Base-by-base conservation (phyloP, 2,797 vertebrate species). In the Danio tinwini region DNA sequence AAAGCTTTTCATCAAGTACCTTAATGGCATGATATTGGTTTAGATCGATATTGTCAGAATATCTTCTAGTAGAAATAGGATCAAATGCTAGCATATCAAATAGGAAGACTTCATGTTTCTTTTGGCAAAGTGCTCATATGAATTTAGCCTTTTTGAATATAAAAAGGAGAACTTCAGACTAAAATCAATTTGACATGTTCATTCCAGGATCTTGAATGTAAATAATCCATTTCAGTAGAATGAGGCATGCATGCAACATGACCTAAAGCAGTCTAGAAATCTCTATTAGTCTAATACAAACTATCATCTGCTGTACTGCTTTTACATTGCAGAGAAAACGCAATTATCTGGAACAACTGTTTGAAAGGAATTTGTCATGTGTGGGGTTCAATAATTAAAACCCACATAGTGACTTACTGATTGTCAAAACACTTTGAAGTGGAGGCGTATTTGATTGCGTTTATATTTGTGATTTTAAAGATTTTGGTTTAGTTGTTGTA, bases 61-160 rank as follows among this genome's bases (percentile, higher is more conserved):
- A 56, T 10, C 7, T 56, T 72, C n/a, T 52, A 14, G 44, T 44
- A 56, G 17, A 44, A 44, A 44, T 44, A 0, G 56, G 39, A 44
- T 21, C 7, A 9, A 44, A 56, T 56, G 21, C 13, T 10, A 44
- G 53, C 7, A 14, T 21, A 17, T 72, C 12, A 58, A 45, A 44
- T 17, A 44, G 1, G 17, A 58, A 56, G 11, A 42, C 40, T 42
- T 58, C 13, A 14, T 56, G 69, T 72, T 44, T 72, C 0, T 44
- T 56, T 71, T 55, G 21, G n/a, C 68, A 21, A 56, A 56, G n/a
- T 14, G 21, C 69, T 56, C 13, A 0, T 0, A 71, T 19, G 12
- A 72, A 58, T 72, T 71, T 45, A 4, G 17, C 44, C 69, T 72
- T 70, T 70, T 17, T 44, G 69, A 56, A 55, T 53, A 39, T n/a